Evolutionary conservation across 2,888 invertebrate genomes (phyloP).

Genomic region (Scrobipalpa costella): DNA sequence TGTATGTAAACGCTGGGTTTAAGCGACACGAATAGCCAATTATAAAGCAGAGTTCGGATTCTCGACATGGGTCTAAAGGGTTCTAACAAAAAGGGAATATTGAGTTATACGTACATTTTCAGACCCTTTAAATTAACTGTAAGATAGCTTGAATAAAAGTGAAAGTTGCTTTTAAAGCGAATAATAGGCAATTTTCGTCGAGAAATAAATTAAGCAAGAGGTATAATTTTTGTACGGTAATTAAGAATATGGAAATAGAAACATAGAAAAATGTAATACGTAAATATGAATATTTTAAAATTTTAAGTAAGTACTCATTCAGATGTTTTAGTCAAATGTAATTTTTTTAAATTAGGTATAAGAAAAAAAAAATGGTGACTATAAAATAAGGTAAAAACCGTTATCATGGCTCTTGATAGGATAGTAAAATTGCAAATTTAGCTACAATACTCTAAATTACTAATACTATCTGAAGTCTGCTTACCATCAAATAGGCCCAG

Average conservation of each 20-base stretch:
- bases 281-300: too few species aligned
- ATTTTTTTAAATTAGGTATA: not conserved
- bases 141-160: conserved; percentile 16
- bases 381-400: not conserved
- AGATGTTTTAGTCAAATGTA: too few species aligned
- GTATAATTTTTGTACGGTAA: too few species aligned
- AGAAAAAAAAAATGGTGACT: not conserved
- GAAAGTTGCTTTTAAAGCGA: not conserved
- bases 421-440: not conserved
- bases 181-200: not conserved
- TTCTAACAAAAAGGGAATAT: conserved; percentile 6
- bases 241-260: too few species aligned
- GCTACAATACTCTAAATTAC: not conserved
- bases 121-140: conserved; percentile 4
- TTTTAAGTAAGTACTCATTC: too few species aligned
- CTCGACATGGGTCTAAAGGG: conserved; percentile 13
- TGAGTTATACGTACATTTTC: conserved; percentile 9
- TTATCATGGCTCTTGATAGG: not conserved
- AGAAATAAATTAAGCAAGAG: not conserved
- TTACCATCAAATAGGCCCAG: conserved; percentile 26
- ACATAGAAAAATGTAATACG: not conserved
- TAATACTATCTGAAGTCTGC: not conserved
- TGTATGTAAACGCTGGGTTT: conserved; percentile 14
- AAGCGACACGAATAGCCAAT: conserved; percentile 23
- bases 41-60: conserved; percentile 12